Conservation (phyloP, 1,140 invertebrate genomes). For the Heliconius hewitsoni region DNA sequence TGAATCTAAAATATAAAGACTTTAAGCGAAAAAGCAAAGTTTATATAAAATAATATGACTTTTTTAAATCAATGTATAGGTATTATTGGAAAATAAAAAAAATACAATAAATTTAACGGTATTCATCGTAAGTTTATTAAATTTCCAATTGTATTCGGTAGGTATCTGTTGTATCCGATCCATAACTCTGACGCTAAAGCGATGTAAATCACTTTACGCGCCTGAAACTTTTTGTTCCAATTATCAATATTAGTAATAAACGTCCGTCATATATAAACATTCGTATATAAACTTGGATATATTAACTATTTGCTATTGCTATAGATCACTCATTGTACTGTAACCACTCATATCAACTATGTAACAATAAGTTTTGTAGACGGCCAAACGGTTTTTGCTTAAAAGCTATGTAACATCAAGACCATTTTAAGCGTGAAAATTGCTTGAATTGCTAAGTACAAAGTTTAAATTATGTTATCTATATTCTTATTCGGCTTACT, state of each 20-base stretch:
- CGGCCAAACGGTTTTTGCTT: too few relatives aligned
- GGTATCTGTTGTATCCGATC: conserved; percentile 8
- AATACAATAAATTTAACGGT: neutral
- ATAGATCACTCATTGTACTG: too few relatives aligned
- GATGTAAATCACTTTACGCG: conserved; percentile 19
- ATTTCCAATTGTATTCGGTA: conserved; percentile 17
- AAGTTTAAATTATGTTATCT: too few relatives aligned
- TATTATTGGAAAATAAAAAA: neutral
- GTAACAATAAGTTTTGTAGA: too few relatives aligned
- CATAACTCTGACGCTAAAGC: conserved; percentile 20
- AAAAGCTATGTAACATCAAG: too few relatives aligned
- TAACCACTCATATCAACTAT: too few relatives aligned
- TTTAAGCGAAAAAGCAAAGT: neutral
- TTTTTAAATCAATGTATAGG: neutral
- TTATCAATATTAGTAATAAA: conserved; percentile 42
- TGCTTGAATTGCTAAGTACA: too few relatives aligned
- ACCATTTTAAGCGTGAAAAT: too few relatives aligned
- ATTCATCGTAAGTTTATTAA: conserved; percentile 15
- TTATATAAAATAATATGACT: neutral
- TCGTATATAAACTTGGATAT: too few relatives aligned
- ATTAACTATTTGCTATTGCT: too few relatives aligned
- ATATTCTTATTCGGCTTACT: too few relatives aligned
- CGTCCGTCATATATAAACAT: conserved; percentile 11
- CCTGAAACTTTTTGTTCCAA: conserved; percentile 21
- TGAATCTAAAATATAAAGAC: too few relatives aligned